Base-by-base conservation (phyloP, 2,113 vertebrate genomes). In the Elanoides forficatus region DNA sequence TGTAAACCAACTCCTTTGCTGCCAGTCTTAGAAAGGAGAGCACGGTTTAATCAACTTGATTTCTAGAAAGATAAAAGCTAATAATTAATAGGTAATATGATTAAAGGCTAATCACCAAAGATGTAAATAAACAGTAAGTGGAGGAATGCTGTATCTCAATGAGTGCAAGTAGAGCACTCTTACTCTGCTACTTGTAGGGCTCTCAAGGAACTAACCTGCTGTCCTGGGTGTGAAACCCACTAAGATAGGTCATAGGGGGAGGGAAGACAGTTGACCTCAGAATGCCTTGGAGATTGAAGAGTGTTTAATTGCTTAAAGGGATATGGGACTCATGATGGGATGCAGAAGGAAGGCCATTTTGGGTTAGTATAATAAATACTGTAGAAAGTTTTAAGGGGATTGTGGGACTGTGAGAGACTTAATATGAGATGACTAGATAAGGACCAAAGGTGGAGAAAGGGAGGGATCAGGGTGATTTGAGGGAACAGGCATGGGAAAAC, bases 401-500 rank as follows among this genome's bases (percentile, higher is more conserved):
- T 40, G 13, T 42, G 20, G 26, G 27, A 30, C 13, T 55, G 10
- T 75, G 26, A 81, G 59, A 90, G 32, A n/a, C 18, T 25, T 42
- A 53, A 32, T 21, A 50, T 27, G 13, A 90, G 26, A 30, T 50
- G 9, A 27, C 78, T 70, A 74, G 36, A 55, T 26, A 59, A 84
- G 25, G 48, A 78, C 19, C 34, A 52, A 21, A 5, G 1, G 6
- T 43, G 10, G 29, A 66, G 15, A 74, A 90, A 55, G 9, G 13
- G 21, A 68, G 6, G 16, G 70, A 53, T 21, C 19, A 1, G 10
- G 11, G 4, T 38, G n/a, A 76, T 43, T 0, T 60, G 15, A 2
- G 13, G 9, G 1, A 83, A 59, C 2, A 36, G 26, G 7, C 26
- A 59, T 10, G 9, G 15, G 29, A 21, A 66, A 89, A 62, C 10